Conservation (phyloP, 2,113 vertebrate species). For the Python bivittatus region DNA sequence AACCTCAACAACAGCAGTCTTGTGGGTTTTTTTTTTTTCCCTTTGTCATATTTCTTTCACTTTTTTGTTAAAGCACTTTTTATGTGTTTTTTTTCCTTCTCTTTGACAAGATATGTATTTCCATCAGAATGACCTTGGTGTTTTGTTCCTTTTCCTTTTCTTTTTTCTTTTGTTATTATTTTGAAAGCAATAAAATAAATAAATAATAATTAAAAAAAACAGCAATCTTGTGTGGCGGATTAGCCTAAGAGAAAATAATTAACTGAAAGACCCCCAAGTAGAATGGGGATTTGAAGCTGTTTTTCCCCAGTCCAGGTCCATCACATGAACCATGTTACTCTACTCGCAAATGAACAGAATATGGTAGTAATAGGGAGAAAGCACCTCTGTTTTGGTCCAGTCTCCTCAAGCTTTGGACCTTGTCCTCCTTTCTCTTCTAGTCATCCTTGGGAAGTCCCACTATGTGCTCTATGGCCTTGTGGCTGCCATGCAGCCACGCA, state of each 20-base stretch:
- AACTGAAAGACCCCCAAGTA: background rate
- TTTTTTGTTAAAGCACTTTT: no score
- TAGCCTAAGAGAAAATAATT: background rate
- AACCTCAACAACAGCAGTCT: background rate
- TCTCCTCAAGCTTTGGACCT: background rate
- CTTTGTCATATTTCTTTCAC: no score
- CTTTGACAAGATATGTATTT: no score
- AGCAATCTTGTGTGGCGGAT: background rate
- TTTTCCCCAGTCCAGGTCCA: background rate
- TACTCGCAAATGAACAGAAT: background rate
- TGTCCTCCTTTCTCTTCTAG: slow-evolving; percentile 58
- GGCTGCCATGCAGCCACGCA: slow-evolving; percentile 98
- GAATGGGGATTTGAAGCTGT: background rate
- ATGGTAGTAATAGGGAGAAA: background rate
- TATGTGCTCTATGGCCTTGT: slow-evolving; percentile 95
- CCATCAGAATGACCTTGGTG: no score
- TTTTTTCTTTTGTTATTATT: no score
- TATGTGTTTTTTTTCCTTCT: no score
- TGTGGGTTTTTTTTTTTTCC: no score
- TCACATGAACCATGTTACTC: background rate
- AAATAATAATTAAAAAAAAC: no score
- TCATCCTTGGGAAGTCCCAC: slow-evolving; percentile 96
- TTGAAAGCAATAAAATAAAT: no score
- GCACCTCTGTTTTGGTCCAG: background rate
- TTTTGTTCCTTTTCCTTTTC: no score